Evolutionary conservation across 2,113 vertebrate species (phyloP), one percentile per base, ranked within the genome.

Genomic region (Crotalus helleri): DNA sequence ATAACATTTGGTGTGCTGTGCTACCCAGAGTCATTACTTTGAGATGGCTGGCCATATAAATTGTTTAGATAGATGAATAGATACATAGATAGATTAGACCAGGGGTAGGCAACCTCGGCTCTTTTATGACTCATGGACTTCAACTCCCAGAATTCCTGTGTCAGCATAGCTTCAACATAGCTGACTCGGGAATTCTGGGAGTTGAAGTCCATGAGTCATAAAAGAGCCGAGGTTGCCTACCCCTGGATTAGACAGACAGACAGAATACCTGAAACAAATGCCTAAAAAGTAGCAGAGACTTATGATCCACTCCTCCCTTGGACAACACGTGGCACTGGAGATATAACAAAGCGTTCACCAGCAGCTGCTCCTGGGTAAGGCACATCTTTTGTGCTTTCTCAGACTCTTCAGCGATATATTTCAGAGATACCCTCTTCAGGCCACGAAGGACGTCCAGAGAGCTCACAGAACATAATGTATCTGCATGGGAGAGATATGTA

Each of bases 201-300:
- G 1, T 39, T 39, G 39, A 39, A 39, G 39, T 39, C 39, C 39
- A 39, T 39, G 39, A 39, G 39, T 39, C 39, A 39, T 39, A 39
- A 39, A 39, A 39, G 39, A 39, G 39, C 39, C 39, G 39, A 39
- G 39, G 39, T 39, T 39, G 39, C 39, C 39, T 39, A 39, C 39
- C 39, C 39, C 39, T 39, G 39, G 6, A 81, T 8, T n/a, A 17
- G 29, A 33, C 6, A 81, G 69, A 74, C 5, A 81, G 33, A 51
- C 53, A 85, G 17, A 88, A 94, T 95, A 99, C 99, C 98, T 98
- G 98, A 94, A 98, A 99, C 33, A 99, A 96, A n/a, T 99, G 99
- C 93, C 98, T 98, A 96, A 99, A 98, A 92, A 99, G 98, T 54
- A 96, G 96, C 94, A 97, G 94, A 23, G 99, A 96, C 89, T 98